Conservation (phyloP, 92 coral and sea anemone genomes). For the Epizoanthus ramosus region DNA sequence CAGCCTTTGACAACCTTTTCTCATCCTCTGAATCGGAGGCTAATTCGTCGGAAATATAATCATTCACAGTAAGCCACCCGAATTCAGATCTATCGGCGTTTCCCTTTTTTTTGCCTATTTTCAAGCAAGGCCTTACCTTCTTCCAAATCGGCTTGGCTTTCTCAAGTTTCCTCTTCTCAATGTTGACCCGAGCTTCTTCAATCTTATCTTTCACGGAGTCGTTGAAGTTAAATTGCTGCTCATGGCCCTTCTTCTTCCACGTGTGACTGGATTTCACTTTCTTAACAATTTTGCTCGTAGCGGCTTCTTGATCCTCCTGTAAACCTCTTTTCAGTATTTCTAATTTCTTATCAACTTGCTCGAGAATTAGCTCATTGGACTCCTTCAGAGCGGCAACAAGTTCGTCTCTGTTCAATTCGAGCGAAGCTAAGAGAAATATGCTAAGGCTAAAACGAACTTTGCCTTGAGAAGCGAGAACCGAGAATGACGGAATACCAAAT, state of each 20-base stretch:
- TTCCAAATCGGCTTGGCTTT: conserved; percentile 1
- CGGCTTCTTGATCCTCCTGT: conserved; percentile 19
- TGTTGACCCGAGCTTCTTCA: not conserved
- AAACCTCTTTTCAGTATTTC: not conserved
- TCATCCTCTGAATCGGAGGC: conserved; percentile 5
- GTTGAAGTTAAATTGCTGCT: conserved; percentile 11
- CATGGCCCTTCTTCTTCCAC: conserved; percentile 20
- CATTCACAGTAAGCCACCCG: conserved; percentile 5
- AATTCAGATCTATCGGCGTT: conserved; percentile 5
- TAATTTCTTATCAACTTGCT: conserved; percentile 9
- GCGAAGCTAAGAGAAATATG: conserved; percentile 13
- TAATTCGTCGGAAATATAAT: conserved; percentile 12
- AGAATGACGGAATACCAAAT: not conserved
- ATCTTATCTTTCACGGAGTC: not conserved
- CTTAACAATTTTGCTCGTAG: conserved; percentile 1
- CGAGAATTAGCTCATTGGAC: not conserved
- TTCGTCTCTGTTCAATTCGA: conserved; percentile 21
- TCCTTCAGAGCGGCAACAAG: not conserved
- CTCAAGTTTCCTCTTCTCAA: not conserved
- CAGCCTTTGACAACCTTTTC: not conserved
- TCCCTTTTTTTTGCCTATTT: not conserved
- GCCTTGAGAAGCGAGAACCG: not conserved
- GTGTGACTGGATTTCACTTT: not conserved
- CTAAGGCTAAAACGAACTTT: not conserved
- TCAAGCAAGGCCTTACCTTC: not conserved